Base-by-base conservation (phyloP, 2,797 vertebrate species). In the Sitta carolinensis region DNA sequence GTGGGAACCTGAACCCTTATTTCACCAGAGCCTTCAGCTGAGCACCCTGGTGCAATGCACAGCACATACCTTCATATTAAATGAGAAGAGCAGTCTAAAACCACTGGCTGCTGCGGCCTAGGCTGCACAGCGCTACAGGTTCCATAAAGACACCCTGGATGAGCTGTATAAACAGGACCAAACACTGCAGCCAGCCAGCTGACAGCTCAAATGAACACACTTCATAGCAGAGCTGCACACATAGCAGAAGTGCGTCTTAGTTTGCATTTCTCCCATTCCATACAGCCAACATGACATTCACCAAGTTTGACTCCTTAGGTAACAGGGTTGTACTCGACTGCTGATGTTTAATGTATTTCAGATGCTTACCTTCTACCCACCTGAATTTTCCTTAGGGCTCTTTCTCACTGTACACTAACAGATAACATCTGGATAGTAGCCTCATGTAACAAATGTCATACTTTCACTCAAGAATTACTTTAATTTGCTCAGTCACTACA, bases 211-310 rank as follows among this genome's bases (percentile, higher is more conserved):
- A 96, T 95, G 92, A 94, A 91, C 8, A 12, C 64, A 59, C 87
- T 86, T 88, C 96, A 94, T 26, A 83, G 83, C 74, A 61, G 84
- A 89, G 84, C 93, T 68, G 87, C 84, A 83, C 97, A 96, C 94
- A 45, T 89, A 95, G 96, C 96, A 96, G 94, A 97, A 97, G 97
- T 78, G 73, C 96, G 95, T 94, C 82, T 95, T 91, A 47, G 73
- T 95, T 91, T 96, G 94, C 94, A 96, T 94, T 94, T 97, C 97
- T 95, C 90, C 97, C 97, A 95, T 97, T 97, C 96, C 97, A 94
- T 62, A 93, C 96, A 95, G 97, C 92, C 97, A 96, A 97, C 76
- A 85, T 94, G 97, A 97, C 96, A 96, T 92, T 97, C 95, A 95
- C 90, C 16, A 93, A 94, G 93, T 84, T 90, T 15, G 42, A 96